Evolutionary conservation across 1,140 invertebrate genomes (phyloP).

Genomic region (Drosophila navojoa): DNA sequence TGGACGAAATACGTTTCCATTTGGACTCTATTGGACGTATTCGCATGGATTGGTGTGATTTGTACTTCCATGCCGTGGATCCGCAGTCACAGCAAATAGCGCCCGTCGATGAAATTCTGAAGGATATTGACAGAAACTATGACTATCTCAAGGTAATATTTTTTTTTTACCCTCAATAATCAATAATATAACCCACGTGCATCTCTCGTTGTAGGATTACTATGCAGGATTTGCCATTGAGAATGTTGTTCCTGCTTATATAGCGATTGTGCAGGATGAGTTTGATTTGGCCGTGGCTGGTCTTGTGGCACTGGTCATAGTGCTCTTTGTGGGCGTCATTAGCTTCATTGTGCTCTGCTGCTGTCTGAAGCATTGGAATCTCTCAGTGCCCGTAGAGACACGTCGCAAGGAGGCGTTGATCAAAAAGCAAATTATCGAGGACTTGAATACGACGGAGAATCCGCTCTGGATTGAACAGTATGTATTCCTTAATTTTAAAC

Average conservation of each 20-base stretch:
- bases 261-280: conserved; percentile 87
- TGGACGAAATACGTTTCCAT: conserved; percentile 91
- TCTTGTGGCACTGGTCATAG: conserved; percentile 92
- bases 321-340: conserved; percentile 93
- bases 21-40: conserved; percentile 88
- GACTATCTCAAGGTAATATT: conserved; percentile 88
- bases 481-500: conserved; percentile 69
- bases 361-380: conserved; percentile 91
- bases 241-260: conserved; percentile 89
- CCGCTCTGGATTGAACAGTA: conserved; percentile 96
- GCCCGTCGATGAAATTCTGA: conserved; percentile 91
- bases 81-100: conserved; percentile 89
- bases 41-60: conserved; percentile 92
- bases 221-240: conserved; percentile 90
- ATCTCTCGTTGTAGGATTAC: conserved; percentile 64
- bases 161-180: not conserved
- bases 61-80: conserved; percentile 94
- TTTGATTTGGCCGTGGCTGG: conserved; percentile 94
- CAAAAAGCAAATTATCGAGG: conserved; percentile 92
- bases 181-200: conserved; percentile 76
- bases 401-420: conserved; percentile 90
- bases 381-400: conserved; percentile 86
- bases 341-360: conserved; percentile 95
- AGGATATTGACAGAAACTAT: conserved; percentile 93
- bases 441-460: conserved; percentile 95